These are phyloP conservation scores for Lymantria monacha DNA, from an alignment of 2,888 invertebrate genomes.

Conservation along the genomic window DNA sequence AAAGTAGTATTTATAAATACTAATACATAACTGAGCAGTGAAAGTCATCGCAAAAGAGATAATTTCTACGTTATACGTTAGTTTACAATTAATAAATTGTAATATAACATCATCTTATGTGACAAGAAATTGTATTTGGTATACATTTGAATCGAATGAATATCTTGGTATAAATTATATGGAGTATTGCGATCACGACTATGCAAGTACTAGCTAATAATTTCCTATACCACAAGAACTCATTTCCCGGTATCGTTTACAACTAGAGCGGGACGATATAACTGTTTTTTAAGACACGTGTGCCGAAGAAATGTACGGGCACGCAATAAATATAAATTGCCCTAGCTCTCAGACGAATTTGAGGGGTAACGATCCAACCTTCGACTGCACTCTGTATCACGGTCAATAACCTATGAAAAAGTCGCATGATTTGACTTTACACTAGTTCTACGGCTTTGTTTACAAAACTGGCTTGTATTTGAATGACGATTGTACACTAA, in stretches of 20 bases:
- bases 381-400: slow-evolving; percentile 10
- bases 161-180: neutral
- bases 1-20: slow-evolving; percentile 36
- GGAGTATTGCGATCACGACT: neutral
- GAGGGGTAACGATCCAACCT: slow-evolving; percentile 15
- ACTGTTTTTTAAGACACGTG: slow-evolving; percentile 16
- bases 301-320: slow-evolving; percentile 4
- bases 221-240: slow-evolving; percentile 9
- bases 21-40: slow-evolving; percentile 30
- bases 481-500: slow-evolving; percentile 1
- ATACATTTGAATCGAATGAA: neutral
- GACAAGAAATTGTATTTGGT: neutral
- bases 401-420: slow-evolving; percentile 8
- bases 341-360: slow-evolving; percentile 14
- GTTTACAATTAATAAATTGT: slow-evolving; percentile 10
- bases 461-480: slow-evolving; percentile 7
- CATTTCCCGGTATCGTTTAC: slow-evolving; percentile 12
- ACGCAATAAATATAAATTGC: slow-evolving; percentile 12
- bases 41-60: slow-evolving; percentile 33
- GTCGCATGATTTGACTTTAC: slow-evolving; percentile 2
- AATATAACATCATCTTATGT: slow-evolving; percentile 6
- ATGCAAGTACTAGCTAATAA: slow-evolving; percentile 3
- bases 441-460: slow-evolving; percentile 3
- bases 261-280: slow-evolving; percentile 22
- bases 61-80: slow-evolving; percentile 28